phyloP scores from a whole-genome alignment of 2,888 invertebrate species.

The Hirtodrosophila trivittata region DNA sequence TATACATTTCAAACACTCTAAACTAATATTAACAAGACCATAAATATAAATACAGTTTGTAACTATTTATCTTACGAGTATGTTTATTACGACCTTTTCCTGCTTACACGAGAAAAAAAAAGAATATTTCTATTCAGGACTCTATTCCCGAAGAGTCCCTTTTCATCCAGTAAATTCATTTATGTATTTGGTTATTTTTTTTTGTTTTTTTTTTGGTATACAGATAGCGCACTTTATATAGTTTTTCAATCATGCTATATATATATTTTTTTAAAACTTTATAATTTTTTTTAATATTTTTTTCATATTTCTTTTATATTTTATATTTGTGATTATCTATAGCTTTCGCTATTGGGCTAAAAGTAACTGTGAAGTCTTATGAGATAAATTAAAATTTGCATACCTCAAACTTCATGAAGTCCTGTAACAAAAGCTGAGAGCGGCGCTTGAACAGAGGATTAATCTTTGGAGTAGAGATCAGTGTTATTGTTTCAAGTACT shows the following conservation, averaged over 20 bases:
- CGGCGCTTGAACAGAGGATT: too few relatives aligned
- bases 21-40: constrained; percentile 53
- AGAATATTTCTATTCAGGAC: background rate
- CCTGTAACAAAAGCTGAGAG: too few relatives aligned
- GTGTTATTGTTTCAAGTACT: too few relatives aligned
- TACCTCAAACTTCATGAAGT: too few relatives aligned
- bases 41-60: constrained; percentile 40
- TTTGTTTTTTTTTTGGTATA: too few relatives aligned
- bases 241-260: background rate
- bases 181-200: too few relatives aligned
- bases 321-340: constrained; percentile 6
- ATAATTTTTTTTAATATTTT: constrained; percentile 24
- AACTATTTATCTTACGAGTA: constrained; percentile 30
- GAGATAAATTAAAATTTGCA: too few relatives aligned
- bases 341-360: too few relatives aligned
- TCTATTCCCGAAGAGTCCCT: background rate
- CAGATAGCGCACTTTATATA: too few relatives aligned
- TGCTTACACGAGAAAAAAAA: constrained; percentile 8
- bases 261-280: too few relatives aligned
- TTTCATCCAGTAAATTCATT: background rate
- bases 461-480: too few relatives aligned
- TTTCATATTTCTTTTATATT: constrained; percentile 44
- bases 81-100: constrained; percentile 20
- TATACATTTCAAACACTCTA: constrained; percentile 50
- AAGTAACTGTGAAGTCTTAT: too few relatives aligned